Base-by-base conservation (phyloP, 2,888 invertebrate genomes). In the Napeogenes sylphis region DNA sequence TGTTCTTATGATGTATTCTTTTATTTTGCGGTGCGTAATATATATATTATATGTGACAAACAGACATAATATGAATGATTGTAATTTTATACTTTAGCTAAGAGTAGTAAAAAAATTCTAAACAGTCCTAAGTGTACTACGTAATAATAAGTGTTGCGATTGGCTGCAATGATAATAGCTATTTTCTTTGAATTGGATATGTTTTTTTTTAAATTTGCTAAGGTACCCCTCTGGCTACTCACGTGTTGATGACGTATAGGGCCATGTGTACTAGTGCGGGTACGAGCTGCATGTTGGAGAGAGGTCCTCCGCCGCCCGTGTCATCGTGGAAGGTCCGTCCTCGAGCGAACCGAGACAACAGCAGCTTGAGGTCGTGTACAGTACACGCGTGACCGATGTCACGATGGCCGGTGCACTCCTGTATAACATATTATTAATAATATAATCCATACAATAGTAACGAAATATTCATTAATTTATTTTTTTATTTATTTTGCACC, bases 251-350 rank as follows among this genome's bases (percentile, higher is more conserved):
- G 69, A 97, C 95, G 83, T 99, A 99, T 21, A 99, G 94, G 30
- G 97, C 97, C 93, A 98, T 97, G 83, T 99, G 98, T 68, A 96
- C 91, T 62, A 99, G 92, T 80, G 98, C 98, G 8, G 99, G 99
- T 68, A 98, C 94, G 76, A 99, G 94, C 89, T 99, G 98, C 95
- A 99, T 95, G 90, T 99, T 99, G 70, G 98, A 98, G 78, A 98
- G 97, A 13, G 98, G 97, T 1, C 98, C 99, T 74, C 98, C 98
- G 70, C 98, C 99, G 21, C 99, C 98, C 2, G 98, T 97, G 87
- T 99, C 99, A 82, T 98, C 98, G 83, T 98, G 98, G 92, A 99
- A 99, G 67, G 97, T 96, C 80, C 96, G 96, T 74, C 98, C 98
- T 83, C 96, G 95, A 0, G 98, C 96, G 89, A 99, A 98, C 63